Evolutionary conservation across 2,797 vertebrate species (phyloP).

Genomic region (Onychomys leucogaster): DNA sequence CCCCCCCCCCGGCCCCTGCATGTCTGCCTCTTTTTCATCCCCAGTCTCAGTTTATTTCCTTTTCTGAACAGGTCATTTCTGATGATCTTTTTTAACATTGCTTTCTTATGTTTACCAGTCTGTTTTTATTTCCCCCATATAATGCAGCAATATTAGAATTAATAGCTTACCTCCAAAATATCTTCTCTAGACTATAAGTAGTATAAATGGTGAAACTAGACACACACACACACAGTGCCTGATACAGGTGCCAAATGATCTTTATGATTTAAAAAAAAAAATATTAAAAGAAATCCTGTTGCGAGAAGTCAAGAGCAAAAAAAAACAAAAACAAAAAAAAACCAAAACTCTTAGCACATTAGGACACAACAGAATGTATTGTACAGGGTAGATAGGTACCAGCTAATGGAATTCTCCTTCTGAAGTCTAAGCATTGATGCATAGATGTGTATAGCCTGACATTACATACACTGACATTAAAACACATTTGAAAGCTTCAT

Average conservation of each 20-base stretch:
- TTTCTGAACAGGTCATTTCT: constrained; percentile 37
- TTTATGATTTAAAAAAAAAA: neutral
- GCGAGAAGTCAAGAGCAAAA: neutral
- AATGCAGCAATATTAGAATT: constrained; percentile 8
- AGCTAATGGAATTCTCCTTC: constrained; percentile 26
- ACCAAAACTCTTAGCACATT: neutral
- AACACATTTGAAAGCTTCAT: constrained; percentile 16
- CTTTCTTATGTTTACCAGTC: constrained; percentile 35
- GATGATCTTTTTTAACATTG: constrained; percentile 2
- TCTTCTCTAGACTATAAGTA: neutral
- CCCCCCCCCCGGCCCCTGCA: neutral
- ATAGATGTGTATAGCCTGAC: neutral
- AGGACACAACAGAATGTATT: neutral
- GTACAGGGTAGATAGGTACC: neutral
- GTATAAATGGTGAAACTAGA: neutral
- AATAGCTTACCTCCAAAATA: neutral
- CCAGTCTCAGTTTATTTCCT: constrained; percentile 52
- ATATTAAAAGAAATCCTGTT: neutral
- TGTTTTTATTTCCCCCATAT: neutral
- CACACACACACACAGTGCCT: neutral
- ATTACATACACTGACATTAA: neutral
- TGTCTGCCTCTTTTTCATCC: constrained; percentile 56
- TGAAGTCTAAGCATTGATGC: neutral
- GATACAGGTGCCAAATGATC: neutral
- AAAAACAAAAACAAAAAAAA: too few relatives aligned